Percentiles rank a stretch among this genome's conserved stretches.
Conservation (phyloP, 2,113 vertebrate species). For the Percopsis transmontana region DNA sequence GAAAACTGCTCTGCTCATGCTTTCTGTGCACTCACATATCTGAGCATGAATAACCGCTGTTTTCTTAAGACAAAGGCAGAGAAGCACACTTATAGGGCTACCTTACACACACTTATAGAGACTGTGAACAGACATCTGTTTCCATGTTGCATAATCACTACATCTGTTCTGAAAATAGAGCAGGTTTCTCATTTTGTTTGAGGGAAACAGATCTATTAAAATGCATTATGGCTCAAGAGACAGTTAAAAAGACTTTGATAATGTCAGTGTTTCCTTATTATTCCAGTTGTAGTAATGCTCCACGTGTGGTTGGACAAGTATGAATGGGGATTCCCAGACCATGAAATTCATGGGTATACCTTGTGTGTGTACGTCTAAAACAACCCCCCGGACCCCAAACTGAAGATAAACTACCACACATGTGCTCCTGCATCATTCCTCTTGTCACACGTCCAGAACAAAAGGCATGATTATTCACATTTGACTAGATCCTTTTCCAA, state of each 20-base stretch:
- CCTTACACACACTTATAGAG: too few species aligned
- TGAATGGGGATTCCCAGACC: neutral
- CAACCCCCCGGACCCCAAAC: neutral
- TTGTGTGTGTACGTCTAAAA: neutral
- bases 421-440: neutral
- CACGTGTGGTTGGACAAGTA: neutral
- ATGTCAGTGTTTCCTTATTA: neutral
- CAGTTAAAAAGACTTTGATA: too few species aligned
- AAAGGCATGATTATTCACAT: conserved; percentile 8
- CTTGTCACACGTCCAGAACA: conserved; percentile 18
- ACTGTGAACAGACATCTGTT: neutral
- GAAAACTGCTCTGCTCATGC: conserved; percentile 3
- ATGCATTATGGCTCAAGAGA: too few species aligned
- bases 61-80: neutral
- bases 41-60: neutral
- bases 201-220: too few species aligned
- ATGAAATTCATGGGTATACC: neutral
- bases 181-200: conserved; percentile 5
- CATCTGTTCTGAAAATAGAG: conserved; percentile 10
- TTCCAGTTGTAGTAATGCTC: neutral
- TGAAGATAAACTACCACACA: neutral
- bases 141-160: conserved; percentile 17
- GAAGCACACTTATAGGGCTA: neutral
- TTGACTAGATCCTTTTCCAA: conserved; percentile 13
- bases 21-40: conserved; percentile 5